These are phyloP conservation scores for Drosophila pseudoananassae DNA, from an alignment of 1,140 invertebrate species.

Conservation along the genomic window DNA sequence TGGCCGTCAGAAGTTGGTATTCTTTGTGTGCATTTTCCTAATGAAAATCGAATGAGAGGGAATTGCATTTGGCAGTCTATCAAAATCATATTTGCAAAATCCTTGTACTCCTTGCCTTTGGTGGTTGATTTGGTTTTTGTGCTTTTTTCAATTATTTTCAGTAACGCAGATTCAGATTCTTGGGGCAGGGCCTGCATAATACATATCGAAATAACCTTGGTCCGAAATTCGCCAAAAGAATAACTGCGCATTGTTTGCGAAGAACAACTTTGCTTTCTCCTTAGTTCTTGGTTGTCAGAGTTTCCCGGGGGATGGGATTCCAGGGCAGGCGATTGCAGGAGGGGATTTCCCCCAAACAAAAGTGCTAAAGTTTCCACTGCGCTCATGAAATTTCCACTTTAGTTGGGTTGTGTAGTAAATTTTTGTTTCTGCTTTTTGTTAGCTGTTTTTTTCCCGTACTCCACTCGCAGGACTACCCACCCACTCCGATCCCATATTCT, in stretches of 20 bases:
- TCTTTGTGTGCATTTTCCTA: constrained; percentile 46
- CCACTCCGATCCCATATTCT: constrained; percentile 21
- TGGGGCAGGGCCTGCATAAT: constrained; percentile 53
- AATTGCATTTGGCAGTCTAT: constrained; percentile 31
- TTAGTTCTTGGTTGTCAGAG: constrained; percentile 43
- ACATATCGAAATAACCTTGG: constrained; percentile 77
- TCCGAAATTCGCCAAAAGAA: constrained; percentile 76
- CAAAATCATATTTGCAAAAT: constrained; percentile 52
- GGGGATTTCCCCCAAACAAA: constrained; percentile 20
- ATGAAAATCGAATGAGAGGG: constrained; percentile 40
- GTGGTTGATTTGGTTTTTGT: constrained; percentile 9
- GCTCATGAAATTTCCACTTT: constrained; percentile 79
- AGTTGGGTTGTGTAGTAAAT: constrained; percentile 72
- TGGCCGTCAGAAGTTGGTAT: constrained; percentile 13
- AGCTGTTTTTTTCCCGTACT: constrained; percentile 8
- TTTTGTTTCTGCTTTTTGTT: constrained; percentile 52
- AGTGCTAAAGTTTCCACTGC: constrained; percentile 78
- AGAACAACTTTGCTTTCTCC: constrained; percentile 70
- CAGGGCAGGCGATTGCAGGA: neutral
- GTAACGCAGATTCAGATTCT: constrained; percentile 52
- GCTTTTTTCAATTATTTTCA: constrained; percentile 5
- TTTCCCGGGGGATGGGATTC: constrained; percentile 20
- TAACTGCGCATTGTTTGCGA: constrained; percentile 78
- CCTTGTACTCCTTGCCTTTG: neutral
- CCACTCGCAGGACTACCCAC: neutral